These are phyloP conservation scores for Clarias gariepinus DNA, from an alignment of 2,113 vertebrate genomes.

Conservation along the genomic window DNA sequence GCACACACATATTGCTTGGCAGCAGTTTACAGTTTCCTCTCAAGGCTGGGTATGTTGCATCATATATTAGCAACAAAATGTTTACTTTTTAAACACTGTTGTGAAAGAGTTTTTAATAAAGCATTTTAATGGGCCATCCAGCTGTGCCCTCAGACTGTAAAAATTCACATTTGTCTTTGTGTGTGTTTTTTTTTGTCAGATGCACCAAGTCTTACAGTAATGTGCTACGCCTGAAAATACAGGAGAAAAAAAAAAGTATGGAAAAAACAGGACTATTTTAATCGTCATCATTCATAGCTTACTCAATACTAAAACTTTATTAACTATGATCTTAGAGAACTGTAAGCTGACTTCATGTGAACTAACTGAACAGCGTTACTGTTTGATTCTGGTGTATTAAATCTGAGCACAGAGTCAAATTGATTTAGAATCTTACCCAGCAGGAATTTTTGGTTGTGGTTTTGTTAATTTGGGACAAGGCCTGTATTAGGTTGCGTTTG, in stretches of 20 bases:
- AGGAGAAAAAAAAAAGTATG: not conserved
- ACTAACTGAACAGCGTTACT: not conserved
- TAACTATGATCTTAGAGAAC: not conserved
- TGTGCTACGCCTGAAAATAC: not conserved
- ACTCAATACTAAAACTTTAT: not conserved
- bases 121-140: conserved; percentile 33
- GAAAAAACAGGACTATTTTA: not conserved
- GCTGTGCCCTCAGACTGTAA: conserved; percentile 36
- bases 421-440: not conserved
- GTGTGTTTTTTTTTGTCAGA: not conserved
- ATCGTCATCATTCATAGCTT: not conserved
- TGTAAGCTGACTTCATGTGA: not conserved
- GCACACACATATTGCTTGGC: not conserved
- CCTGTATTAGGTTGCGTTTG: too few species aligned
- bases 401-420: not conserved
- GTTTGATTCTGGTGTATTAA: not conserved
- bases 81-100: conserved; percentile 24
- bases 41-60: conserved; percentile 34
- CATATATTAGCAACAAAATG: conserved; percentile 39
- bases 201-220: not conserved
- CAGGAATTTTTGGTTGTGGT: too few species aligned
- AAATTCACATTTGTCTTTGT: conserved; percentile 2
- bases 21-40: conserved; percentile 24
- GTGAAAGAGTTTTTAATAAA: conserved; percentile 32
- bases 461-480: too few species aligned